phyloP scores from a whole-genome alignment of 1,140 invertebrate species.

The Drosophila triauraria region DNA sequence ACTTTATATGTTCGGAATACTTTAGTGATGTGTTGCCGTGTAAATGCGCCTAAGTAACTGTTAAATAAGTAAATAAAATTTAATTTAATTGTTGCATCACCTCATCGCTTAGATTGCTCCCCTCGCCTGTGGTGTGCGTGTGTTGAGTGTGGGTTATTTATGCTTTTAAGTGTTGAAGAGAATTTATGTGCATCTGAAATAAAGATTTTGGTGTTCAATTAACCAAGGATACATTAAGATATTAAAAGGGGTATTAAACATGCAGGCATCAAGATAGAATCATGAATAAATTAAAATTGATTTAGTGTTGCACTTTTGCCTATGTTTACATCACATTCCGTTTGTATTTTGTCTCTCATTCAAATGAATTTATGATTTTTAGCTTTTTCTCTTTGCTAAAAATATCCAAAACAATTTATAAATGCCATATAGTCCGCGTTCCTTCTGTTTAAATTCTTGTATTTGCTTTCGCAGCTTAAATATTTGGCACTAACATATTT shows the following conservation, averaged over 20 bases:
- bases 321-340: neutral
- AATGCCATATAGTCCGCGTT: neutral
- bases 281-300: constrained; percentile 27
- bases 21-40: constrained; percentile 24
- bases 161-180: neutral
- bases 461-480: neutral
- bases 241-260: constrained; percentile 8
- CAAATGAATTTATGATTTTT: constrained; percentile 11
- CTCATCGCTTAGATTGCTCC: constrained; percentile 35
- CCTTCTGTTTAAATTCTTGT: neutral
- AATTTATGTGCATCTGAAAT: constrained; percentile 57
- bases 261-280: constrained; percentile 15
- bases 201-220: constrained; percentile 39
- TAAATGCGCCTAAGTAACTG: constrained; percentile 41
- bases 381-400: constrained; percentile 15
- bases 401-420: constrained; percentile 23
- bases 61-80: constrained; percentile 50
- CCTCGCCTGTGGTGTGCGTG: constrained; percentile 7
- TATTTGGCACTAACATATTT: neutral
- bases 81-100: constrained; percentile 53
- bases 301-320: constrained; percentile 10
- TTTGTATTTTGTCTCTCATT: neutral
- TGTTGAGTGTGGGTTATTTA: constrained; percentile 19
- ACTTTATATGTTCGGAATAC: constrained; percentile 31
- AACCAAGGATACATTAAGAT: neutral